Evolutionary conservation across 2,113 vertebrate genomes (phyloP), one percentile per base, ranked within the genome.

Genomic region (Acrocephalus arundinaceus): DNA sequence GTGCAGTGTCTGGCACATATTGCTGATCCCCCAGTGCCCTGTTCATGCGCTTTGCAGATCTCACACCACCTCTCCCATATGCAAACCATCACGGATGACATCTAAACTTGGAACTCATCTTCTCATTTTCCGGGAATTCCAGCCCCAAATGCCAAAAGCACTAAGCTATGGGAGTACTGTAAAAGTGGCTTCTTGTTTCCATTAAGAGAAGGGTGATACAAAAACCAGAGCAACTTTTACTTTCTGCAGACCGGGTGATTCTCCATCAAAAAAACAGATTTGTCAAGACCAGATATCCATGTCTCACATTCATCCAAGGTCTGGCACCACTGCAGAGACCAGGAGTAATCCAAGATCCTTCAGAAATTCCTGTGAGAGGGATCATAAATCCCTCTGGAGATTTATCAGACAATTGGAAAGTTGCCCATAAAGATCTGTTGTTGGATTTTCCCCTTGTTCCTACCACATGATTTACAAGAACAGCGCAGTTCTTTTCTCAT

Each of bases 41-140:
- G 3, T 31, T 65, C 5, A 2, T 55, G 63, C 0, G 0, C 21
- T 58, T 59, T 66, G 23, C 37, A 80, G 75, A 51, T 35, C 76
- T 84, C 61, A 33, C 57, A 68, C 24, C 84, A 43, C 35, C 27
- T 18, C 73, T 84, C 68, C 59, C 90, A 86, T 41, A 77, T 90
- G 90, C 48, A 92, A 90, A 76, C 24, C 52, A 93, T 90, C 73
- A 77, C 0, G 0, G 41, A 25, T 39, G 77, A 17, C 68, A 89
- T 73, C 43, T 90, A 80, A 85, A 75, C 43, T 72, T 79, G 79
- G 82, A 91, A 93, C 39, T 81, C 33, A 11, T 86, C 58, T 76
- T 61, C 63, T 93, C 16, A 27, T 86, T 94, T 94, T 72, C 83
- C 0, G 0, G 51, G 61, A 93, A 93, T 83, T 93, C 55, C 80